Evolutionary conservation across 2,113 vertebrate species (phyloP).

Genomic region (Oreochromis tanganicae): DNA sequence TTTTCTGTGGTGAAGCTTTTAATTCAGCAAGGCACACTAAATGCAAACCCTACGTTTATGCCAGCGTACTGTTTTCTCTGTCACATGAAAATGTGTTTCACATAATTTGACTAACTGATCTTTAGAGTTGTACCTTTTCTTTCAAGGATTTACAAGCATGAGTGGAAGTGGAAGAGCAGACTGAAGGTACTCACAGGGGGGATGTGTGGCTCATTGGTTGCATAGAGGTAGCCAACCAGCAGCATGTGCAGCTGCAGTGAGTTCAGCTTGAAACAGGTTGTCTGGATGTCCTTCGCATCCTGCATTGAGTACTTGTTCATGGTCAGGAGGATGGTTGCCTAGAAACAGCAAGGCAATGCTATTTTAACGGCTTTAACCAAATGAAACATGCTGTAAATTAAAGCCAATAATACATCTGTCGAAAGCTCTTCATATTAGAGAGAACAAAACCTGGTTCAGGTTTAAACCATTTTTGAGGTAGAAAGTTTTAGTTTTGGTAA

Average conservation of each 20-base stretch:
- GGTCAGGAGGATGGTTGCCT: conserved; percentile 89
- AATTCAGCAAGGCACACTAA: background rate
- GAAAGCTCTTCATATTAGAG: background rate
- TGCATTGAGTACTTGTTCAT: conserved; percentile 85
- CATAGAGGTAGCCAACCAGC: conserved; percentile 82
- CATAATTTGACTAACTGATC: background rate
- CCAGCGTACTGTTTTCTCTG: background rate
- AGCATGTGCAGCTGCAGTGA: conserved; percentile 84
- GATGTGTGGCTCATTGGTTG: conserved; percentile 82
- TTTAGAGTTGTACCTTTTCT: background rate
- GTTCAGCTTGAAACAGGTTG: conserved; percentile 89
- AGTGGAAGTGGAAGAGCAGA: background rate
- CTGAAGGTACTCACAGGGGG: conserved; percentile 75
- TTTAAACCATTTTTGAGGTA: background rate
- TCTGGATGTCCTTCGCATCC: conserved; percentile 80
- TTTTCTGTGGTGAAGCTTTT: background rate
- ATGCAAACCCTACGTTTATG: background rate
- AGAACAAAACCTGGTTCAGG: background rate
- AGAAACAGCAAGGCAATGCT: conserved; percentile 15
- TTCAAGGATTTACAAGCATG: background rate
- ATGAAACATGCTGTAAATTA: background rate
- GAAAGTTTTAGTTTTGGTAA: background rate
- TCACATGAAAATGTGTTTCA: background rate
- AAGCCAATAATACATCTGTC: background rate
- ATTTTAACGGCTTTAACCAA: conserved; percentile 4